Base-by-base conservation (phyloP, 2,888 invertebrate species). In the Chrysolina haemoptera region DNA sequence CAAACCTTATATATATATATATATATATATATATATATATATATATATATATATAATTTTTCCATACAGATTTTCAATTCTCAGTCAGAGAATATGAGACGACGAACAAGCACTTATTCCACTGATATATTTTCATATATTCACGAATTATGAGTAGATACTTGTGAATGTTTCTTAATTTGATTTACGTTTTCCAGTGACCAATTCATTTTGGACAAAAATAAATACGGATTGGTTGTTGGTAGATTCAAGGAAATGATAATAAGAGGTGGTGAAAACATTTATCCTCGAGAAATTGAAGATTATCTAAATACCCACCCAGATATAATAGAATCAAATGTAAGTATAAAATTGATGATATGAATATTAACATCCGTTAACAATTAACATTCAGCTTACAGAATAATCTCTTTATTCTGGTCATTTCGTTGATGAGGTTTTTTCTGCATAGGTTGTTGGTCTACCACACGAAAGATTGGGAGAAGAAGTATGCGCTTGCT, bases 231-330 rank as follows among this genome's bases (percentile, higher is more conserved):
- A 0, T 88, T 89, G 73, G 90, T 96, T 53, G 91, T 94, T 8
- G 96, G 95, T 0, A 88, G 95, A 62, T 83, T 93, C 4, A 95
- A 95, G 83, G 95, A 96, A 77, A 91, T 95, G 88, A 92, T 96
- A 46, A 94, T 95, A 53, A 88, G 95, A 73, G 95, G 95, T 0
- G 96, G 96, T 40, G 95, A 95, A 87, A 96, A 96, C 84, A 93
- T 96, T 71, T 95, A 93, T 77, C 96, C 96, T 0, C 92, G 92
- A 90, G 96, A 96, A 89, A 91, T 96, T 18, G 96, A 96, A 86
- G 92, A 94, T 76, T 88, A 93, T 64, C 86, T 96, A 14, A 92
- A 92, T 82, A 91, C 91, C 0, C 95, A 96, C 88, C 94, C 94
- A 0, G 90, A 91, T 81, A 89, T 96, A 55, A 83, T 91, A 16